A percentile compares a stretch with the other conserved stretches of the same genome.
These are phyloP conservation scores for Hyposoter didymator DNA, from an alignment of 2,888 invertebrate genomes.

Conservation along the genomic window DNA sequence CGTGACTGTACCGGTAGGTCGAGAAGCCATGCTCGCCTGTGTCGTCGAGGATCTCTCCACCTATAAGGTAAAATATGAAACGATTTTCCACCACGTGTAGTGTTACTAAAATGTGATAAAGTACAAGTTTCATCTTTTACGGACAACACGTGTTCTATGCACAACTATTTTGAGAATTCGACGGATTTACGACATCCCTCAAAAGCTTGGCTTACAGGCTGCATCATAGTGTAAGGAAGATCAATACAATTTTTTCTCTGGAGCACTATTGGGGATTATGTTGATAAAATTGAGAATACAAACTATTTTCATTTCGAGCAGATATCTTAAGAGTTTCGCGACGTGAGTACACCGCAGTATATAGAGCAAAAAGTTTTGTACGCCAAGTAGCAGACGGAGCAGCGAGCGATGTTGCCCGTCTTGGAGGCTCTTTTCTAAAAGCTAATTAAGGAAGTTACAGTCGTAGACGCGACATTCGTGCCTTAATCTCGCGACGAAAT, in stretches of 20 bases:
- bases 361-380: constrained; percentile 17
- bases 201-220: background rate
- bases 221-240: background rate
- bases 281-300: background rate
- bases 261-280: background rate
- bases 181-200: background rate
- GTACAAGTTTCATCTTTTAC: constrained; percentile 20
- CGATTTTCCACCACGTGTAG: constrained; percentile 13
- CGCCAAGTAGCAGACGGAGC: background rate
- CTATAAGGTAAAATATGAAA: constrained; percentile 89
- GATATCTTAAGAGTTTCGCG: constrained; percentile 11
- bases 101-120: background rate
- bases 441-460: constrained; percentile 63
- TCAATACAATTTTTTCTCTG: background rate
- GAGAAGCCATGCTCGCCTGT: constrained; percentile 93
- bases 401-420: constrained; percentile 3
- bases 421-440: constrained; percentile 37
- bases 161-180: background rate
- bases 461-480: constrained; percentile 57
- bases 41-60: constrained; percentile 93
- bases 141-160: background rate
- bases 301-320: constrained; percentile 17
- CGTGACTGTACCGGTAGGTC: constrained; percentile 93
- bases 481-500: constrained; percentile 57
- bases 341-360: constrained; percentile 20